phyloP scores from a whole-genome alignment of 1,140 invertebrate genomes.

The Papilio dardanus region DNA sequence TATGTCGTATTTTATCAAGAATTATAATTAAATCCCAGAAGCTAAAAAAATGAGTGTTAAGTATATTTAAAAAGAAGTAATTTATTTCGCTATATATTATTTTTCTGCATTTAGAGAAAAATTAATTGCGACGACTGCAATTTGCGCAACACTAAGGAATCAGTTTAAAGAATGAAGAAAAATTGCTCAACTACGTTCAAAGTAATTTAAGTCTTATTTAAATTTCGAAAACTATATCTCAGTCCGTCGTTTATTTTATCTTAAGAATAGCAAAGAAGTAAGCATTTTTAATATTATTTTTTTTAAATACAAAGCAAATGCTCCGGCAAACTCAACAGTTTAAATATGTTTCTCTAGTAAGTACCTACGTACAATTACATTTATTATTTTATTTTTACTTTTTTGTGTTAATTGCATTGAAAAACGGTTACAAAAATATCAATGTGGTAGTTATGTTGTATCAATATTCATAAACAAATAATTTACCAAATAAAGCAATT shows the following conservation, averaged over 20 bases:
- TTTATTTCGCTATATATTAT: not conserved
- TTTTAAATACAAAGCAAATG: not conserved
- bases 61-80: no score
- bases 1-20: no score
- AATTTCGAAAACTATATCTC: constrained; percentile 1
- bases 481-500: not conserved
- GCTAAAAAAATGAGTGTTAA: no score
- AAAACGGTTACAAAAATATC: no score
- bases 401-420: no score
- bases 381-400: no score
- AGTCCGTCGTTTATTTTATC: not conserved
- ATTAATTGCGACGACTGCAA: constrained; percentile 1
- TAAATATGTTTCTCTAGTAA: no score
- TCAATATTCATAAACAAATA: no score
- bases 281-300: not conserved
- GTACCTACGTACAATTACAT: no score
- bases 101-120: constrained; percentile 12
- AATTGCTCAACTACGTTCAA: not conserved
- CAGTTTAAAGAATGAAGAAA: constrained; percentile 10
- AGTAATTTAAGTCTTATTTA: constrained; percentile 11
- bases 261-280: not conserved
- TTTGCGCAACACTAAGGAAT: not conserved
- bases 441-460: no score
- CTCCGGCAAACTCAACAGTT: no score
- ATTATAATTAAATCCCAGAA: no score